Evolutionary conservation across 2,113 vertebrate species (phyloP), one percentile per base, ranked within the genome.

Genomic region (Nycticryphes semicollaris): DNA sequence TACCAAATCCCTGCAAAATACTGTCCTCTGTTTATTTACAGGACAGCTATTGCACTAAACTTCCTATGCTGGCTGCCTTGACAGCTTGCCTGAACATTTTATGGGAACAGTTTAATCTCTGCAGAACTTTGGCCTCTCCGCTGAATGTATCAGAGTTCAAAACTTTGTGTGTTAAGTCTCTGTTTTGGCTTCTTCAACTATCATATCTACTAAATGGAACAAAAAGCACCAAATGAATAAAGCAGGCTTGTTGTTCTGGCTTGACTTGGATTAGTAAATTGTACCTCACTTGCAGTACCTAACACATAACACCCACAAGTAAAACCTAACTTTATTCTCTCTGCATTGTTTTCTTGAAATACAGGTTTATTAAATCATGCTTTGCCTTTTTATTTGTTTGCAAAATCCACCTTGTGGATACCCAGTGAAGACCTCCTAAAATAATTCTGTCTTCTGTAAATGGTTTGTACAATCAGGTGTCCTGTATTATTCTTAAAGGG

Each of bases 211-310:
- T 59, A n/a, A 33, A 83, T 57, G 54, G 85, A 96, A 76, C 67
- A 91, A 68, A 78, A 91, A 90, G 35, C 59, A 86, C 66, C 63
- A 88, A 73, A 76, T 45, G 23, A 96, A 85, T 88, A 64, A 90
- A 69, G 85, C 37, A 80, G 22, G n/a, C 27, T 85, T 54, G 23
- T 90, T 83, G 57, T 84, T 86, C 84, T 92, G 86, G 35, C 30
- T 96, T 95, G 39, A 76, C 51, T 91, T 30, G 33, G 70, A 85
- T 84, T 91, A 82, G 47, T 64, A 84, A 94, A 89, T 87, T 70
- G 50, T 75, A 82, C 33, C 18, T 94, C 70, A 33, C 67, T 94
- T 76, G 35, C 8, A 51, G 74, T 56, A 72, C 47, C 79, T 87
- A 84, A 66, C 33, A 66, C 2, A 1, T 64, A 94, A 79, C 35